phyloP scores from a whole-genome alignment of 2,888 invertebrate genomes.

The Rhimphoctona megacephalus region DNA sequence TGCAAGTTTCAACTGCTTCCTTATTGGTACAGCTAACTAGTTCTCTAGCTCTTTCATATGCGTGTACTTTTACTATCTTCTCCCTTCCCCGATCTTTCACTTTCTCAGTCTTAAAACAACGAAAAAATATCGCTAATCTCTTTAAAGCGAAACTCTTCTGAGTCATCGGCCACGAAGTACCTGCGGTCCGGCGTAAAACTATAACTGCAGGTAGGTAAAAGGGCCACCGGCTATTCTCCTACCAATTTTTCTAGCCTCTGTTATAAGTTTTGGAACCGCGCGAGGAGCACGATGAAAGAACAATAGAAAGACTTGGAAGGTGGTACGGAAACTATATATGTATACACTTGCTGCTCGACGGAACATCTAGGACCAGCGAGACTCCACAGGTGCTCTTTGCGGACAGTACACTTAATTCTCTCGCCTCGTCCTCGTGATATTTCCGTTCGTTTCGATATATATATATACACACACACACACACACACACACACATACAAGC shows the following conservation, averaged over 20 bases:
- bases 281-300: constrained; percentile 72
- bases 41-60: not conserved
- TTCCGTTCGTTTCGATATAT: constrained; percentile 62
- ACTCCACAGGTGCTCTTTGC: constrained; percentile 81
- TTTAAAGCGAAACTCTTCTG: constrained; percentile 75
- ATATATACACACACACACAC: not conserved
- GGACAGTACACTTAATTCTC: constrained; percentile 37
- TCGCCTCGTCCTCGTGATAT: constrained; percentile 33
- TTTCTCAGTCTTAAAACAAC: constrained; percentile 33
- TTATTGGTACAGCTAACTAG: not conserved
- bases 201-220: constrained; percentile 76
- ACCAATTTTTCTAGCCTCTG: constrained; percentile 35
- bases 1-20: constrained; percentile 14
- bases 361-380: constrained; percentile 65
- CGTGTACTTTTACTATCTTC: not conserved
- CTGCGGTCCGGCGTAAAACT: constrained; percentile 27
- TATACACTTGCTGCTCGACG: constrained; percentile 30
- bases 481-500: not conserved
- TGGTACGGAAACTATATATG: constrained; percentile 11
- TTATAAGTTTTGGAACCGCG: constrained; percentile 42
- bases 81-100: constrained; percentile 22
- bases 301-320: constrained; percentile 71
- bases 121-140: constrained; percentile 77
- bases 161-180: constrained; percentile 72
- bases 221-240: constrained; percentile 40